Conservation (phyloP, 1,140 invertebrate species). For the Diprion similis region DNA sequence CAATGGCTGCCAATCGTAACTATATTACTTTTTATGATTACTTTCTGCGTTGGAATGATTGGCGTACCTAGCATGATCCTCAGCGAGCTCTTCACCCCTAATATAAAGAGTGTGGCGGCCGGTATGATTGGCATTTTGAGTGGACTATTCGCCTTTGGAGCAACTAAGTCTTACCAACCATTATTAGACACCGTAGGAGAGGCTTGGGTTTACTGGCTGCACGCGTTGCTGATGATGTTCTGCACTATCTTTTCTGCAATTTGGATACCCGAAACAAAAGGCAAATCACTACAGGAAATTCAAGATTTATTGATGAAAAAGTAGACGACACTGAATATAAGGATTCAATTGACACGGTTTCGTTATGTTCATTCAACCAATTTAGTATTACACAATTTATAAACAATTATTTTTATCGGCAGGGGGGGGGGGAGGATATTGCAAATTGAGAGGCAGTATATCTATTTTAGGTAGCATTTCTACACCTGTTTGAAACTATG, state of each 20-base stretch:
- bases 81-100: slow-evolving; percentile 76
- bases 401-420: no score
- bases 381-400: no score
- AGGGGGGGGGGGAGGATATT: no score
- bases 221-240: slow-evolving; percentile 63
- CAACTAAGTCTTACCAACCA: slow-evolving; percentile 75
- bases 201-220: slow-evolving; percentile 32
- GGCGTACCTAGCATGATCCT: slow-evolving; percentile 75
- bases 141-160: slow-evolving; percentile 73
- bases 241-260: slow-evolving; percentile 70
- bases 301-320: slow-evolving; percentile 2
- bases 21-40: slow-evolving; percentile 70
- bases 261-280: slow-evolving; percentile 82
- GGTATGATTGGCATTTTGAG: slow-evolving; percentile 74
- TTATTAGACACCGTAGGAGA: slow-evolving; percentile 65
- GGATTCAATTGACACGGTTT: no score
- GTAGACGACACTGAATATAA: not conserved
- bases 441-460: no score
- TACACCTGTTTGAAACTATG: no score
- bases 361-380: no score
- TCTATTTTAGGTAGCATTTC: no score
- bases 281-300: slow-evolving; percentile 68
- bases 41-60: slow-evolving; percentile 71
- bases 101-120: slow-evolving; percentile 71
- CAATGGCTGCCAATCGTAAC: slow-evolving; percentile 68